Base-by-base conservation (phyloP, 2,113 vertebrate genomes). In the Ptilonorhynchus violaceus region DNA sequence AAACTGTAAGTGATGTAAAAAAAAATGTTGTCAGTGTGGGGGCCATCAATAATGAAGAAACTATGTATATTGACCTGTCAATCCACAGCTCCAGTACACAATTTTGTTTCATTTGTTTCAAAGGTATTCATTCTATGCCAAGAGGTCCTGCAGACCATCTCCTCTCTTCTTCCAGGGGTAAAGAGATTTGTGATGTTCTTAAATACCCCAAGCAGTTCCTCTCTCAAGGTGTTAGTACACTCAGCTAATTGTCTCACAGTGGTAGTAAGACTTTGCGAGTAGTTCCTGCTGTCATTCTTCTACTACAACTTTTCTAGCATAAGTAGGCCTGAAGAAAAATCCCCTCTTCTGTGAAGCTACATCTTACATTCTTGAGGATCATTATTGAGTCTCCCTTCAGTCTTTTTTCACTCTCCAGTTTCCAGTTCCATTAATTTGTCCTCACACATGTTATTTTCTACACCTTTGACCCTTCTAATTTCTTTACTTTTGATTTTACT, bases 61-160 rank as follows among this genome's bases (percentile, higher is more conserved):
- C 1, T 58, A 4, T 24, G 3, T 31, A 10, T 33, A 44, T 66
- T 69, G 35, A 44, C 52, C 49, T 62, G 11, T 33, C 35, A 55
- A 69, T 69, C 49, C 63, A 56, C 11, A 74, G 16, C 8, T 58
- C 2, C 3, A 52, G 35, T 16, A n/a, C 0, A 0, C 16, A 35
- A 1, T 56, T 89, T 56, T 77, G 2, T 91, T 64, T 68, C 5
- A 22, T 46, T 81, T 81, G 16, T 73, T 89, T 86, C 23, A 89
- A 58, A 80, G 6, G 7, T 14, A 55, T 53, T 75, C 46, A 50
- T 64, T 62, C 5, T 30, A 28, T 62, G 27, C 10, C 33, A 55
- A 31, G 3, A 1, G 16, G 76, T 80, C 53, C 56, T 82, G 24
- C 22, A 79, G n/a, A 58, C 3, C 9, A 49, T 14, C 11, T 66